Evolutionary conservation across 1,140 invertebrate genomes (phyloP).

Genomic region (Hyposmocoma kahamanoa): DNA sequence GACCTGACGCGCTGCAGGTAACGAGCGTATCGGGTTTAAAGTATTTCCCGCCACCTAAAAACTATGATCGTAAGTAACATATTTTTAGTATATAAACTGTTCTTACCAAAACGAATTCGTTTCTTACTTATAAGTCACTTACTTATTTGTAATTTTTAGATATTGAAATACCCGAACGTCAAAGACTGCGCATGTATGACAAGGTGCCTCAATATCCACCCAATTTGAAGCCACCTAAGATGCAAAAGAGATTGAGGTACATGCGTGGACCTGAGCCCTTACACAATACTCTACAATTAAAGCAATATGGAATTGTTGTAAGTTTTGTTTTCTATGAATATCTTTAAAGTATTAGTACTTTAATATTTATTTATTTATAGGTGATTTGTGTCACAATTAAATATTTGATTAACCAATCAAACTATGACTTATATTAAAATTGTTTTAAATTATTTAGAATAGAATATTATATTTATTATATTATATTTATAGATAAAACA

Average conservation of each 20-base stretch:
- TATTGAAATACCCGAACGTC: constrained; percentile 82
- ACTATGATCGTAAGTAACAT: constrained; percentile 77
- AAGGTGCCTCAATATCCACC: constrained; percentile 82
- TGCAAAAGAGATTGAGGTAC: constrained; percentile 84
- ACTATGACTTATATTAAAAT: too few species aligned
- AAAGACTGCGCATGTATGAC: constrained; percentile 79
- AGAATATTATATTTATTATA: not conserved
- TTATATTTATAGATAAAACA: not conserved
- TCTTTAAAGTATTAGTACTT: too few species aligned
- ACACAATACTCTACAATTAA: constrained; percentile 89
- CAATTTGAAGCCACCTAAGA: constrained; percentile 83
- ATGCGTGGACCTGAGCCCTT: constrained; percentile 93
- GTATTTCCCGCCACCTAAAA: constrained; percentile 75
- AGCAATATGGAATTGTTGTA: constrained; percentile 94
- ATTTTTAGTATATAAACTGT: constrained; percentile 2
- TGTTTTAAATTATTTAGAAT: not conserved
- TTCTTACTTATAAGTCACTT: too few species aligned
- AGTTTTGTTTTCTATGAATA: constrained; percentile 56
- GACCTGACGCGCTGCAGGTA: constrained; percentile 38
- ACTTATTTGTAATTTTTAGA: constrained; percentile 66
- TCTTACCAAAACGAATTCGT: constrained; percentile 7
- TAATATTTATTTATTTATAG: too few species aligned
- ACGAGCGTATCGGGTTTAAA: constrained; percentile 74
- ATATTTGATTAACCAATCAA: too few species aligned
- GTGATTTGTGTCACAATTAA: too few species aligned